phyloP scores from a whole-genome alignment of 2,888 invertebrate species.

The Nesidiocoris tenuis region DNA sequence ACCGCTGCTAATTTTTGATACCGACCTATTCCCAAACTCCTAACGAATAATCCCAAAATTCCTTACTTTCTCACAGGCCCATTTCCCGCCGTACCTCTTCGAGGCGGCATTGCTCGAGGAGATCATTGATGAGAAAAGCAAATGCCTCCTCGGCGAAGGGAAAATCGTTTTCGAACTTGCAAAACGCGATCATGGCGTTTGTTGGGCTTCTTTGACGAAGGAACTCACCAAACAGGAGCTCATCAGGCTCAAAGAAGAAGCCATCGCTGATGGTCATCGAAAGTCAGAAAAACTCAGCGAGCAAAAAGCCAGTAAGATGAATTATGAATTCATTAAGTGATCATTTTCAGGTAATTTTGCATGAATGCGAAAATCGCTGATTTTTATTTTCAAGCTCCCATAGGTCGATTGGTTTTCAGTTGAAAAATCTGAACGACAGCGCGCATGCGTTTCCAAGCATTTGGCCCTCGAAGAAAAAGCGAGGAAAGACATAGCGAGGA shows the following conservation, averaged over 20 bases:
- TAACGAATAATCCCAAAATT: conserved; percentile 65
- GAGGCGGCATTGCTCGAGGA: conserved; percentile 66
- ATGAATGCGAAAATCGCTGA: neutral
- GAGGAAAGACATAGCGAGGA: conserved; percentile 35
- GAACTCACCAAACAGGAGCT: conserved; percentile 62
- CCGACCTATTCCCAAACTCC: conserved; percentile 69
- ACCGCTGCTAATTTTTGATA: no score
- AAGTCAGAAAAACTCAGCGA: conserved; percentile 60
- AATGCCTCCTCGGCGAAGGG: conserved; percentile 64
- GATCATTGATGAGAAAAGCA: conserved; percentile 64
- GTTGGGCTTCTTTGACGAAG: conserved; percentile 63
- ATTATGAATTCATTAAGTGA: neutral
- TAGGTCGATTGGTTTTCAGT: conserved; percentile 24
- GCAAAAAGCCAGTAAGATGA: conserved; percentile 52
- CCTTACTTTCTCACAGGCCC: conserved; percentile 56
- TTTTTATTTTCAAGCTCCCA: neutral
- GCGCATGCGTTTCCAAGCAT: conserved; percentile 41
- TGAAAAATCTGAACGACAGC: conserved; percentile 22
- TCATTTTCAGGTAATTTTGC: neutral
- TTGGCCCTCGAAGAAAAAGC: conserved; percentile 36
- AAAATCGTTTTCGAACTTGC: conserved; percentile 61
- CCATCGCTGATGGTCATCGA: conserved; percentile 61
- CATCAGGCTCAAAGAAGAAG: conserved; percentile 60
- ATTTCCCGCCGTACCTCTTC: conserved; percentile 71
- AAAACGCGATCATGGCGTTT: conserved; percentile 59